These are phyloP conservation scores for Selene dorsalis DNA, from an alignment of 2,797 vertebrate species.

Conservation along the genomic window DNA sequence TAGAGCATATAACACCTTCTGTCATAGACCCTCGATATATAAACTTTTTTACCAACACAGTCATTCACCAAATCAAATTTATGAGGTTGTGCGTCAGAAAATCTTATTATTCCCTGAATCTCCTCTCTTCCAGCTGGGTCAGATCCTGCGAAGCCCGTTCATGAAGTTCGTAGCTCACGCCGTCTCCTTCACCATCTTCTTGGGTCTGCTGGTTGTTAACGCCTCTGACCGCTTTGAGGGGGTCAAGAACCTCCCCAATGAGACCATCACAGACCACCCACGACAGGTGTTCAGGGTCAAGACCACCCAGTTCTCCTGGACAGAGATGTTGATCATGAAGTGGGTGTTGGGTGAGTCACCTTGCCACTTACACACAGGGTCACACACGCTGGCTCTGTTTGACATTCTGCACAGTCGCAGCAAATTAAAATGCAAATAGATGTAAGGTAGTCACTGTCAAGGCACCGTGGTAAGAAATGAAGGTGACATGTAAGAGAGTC, in stretches of 20 bases:
- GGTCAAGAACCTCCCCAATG: constrained; percentile 95
- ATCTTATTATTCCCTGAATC: neutral
- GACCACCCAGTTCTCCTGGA: constrained; percentile 98
- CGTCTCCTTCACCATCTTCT: constrained; percentile 96
- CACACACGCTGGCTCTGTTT: neutral
- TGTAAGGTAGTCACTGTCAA: constrained; percentile 2
- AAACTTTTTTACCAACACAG: neutral
- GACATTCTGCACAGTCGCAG: constrained; percentile 10
- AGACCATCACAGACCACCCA: constrained; percentile 95
- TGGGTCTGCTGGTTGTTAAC: constrained; percentile 93
- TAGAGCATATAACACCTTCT: neutral
- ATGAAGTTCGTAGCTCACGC: constrained; percentile 99
- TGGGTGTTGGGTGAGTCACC: constrained; percentile 94
- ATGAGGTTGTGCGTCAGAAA: neutral
- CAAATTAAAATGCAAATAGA: constrained; percentile 31
- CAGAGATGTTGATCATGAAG: constrained; percentile 97
- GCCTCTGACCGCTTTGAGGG: constrained; percentile 97
- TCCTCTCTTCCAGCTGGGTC: constrained; percentile 87
- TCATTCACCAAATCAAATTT: neutral
- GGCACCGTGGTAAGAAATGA: no score
- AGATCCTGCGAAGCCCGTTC: constrained; percentile 94
- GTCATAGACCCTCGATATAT: neutral
- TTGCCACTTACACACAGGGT: neutral
- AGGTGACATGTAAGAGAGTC: neutral
- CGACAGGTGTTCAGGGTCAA: constrained; percentile 96